Conservation (phyloP, 1,140 invertebrate species). For the Heliconius himera region DNA sequence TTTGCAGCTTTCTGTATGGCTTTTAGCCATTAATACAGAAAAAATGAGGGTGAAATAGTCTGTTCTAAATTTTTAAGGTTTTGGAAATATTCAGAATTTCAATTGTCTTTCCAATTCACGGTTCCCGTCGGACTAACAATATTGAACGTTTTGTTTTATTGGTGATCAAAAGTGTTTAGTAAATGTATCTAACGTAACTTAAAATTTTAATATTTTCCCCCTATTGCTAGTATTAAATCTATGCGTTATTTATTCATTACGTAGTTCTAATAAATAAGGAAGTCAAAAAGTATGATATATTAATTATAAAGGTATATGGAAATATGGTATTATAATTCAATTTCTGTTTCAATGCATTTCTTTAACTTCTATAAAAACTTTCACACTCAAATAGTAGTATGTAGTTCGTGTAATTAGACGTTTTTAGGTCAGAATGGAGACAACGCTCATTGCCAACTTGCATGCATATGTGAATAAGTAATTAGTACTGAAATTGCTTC, state of each 20-base stretch:
- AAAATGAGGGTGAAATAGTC: too few relatives aligned
- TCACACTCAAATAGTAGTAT: conserved; percentile 9
- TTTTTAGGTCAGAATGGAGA: conserved; percentile 40
- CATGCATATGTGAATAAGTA: conserved; percentile 37
- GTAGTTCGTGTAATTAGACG: conserved; percentile 36
- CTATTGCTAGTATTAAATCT: too few relatives aligned
- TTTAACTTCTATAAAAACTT: not conserved
- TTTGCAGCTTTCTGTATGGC: too few relatives aligned
- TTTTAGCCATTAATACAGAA: too few relatives aligned
- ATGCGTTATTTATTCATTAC: not conserved
- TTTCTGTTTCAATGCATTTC: conserved; percentile 12
- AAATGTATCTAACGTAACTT: too few relatives aligned
- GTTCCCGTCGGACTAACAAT: too few relatives aligned
- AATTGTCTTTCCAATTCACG: too few relatives aligned
- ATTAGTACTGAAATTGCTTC: conserved; percentile 37
- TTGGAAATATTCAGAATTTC: too few relatives aligned
- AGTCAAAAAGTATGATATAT: not conserved
- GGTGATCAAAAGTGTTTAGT: too few relatives aligned
- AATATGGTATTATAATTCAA: not conserved
- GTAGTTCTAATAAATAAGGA: not conserved
- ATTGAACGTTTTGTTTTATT: too few relatives aligned
- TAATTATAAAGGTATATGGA: not conserved
- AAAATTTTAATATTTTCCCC: too few relatives aligned
- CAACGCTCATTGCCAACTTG: conserved; percentile 38
- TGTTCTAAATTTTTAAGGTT: too few relatives aligned